Evolutionary conservation across 2,797 vertebrate genomes (phyloP).

Genomic region (Orestias chungarensis): DNA sequence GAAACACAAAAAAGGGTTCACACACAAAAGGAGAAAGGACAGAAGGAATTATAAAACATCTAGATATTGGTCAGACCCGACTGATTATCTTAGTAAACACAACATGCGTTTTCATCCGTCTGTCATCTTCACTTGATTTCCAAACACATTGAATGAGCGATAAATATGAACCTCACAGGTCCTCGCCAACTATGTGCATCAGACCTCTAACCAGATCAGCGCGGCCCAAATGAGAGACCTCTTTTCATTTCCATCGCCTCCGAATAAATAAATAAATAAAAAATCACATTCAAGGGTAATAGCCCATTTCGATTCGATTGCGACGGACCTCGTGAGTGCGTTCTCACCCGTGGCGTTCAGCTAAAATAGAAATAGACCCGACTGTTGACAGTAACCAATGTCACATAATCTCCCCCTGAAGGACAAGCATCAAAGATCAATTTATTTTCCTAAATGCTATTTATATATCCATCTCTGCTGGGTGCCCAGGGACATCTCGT

Average conservation of each 20-base stretch:
- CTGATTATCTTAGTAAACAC: conserved; percentile 29
- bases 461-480: conserved; percentile 72
- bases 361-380: conserved; percentile 77
- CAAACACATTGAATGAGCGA: conserved; percentile 64
- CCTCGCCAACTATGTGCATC: conserved; percentile 58
- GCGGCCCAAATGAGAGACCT: conserved; percentile 68
- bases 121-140: conserved; percentile 35
- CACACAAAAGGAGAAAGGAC: neutral
- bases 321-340: conserved; percentile 62
- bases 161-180: conserved; percentile 54
- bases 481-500: conserved; percentile 58
- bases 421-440: conserved; percentile 81
- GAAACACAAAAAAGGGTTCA: neutral
- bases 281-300: conserved; percentile 75
- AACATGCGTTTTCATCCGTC: conserved; percentile 5
- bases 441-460: conserved; percentile 80
- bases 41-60: neutral
- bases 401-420: conserved; percentile 79
- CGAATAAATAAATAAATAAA: too few species aligned
- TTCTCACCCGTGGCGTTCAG: conserved; percentile 65
- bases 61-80: neutral
- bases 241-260: conserved; percentile 72
- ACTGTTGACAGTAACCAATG: conserved; percentile 80
- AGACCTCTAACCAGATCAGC: conserved; percentile 67
- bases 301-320: conserved; percentile 72